Evolutionary conservation across 2,888 invertebrate genomes (phyloP), one percentile per base, ranked within the genome.

Genomic region (Crioceris asparagi): DNA sequence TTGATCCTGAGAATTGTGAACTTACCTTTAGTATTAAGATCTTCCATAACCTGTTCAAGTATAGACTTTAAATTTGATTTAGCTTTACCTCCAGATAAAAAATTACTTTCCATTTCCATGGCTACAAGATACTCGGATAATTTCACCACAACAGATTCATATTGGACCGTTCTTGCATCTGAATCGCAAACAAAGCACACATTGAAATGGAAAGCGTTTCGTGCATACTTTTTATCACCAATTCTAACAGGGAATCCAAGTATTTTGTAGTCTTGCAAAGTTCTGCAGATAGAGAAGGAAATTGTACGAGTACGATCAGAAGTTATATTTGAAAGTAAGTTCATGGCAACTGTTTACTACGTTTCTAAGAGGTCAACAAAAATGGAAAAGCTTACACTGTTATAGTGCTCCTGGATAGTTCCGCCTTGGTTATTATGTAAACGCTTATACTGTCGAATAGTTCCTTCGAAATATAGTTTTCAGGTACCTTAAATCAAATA

Each of bases 191-290:
- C 91, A 59, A 96, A 91, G 63, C 93, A 93, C 18, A 92, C 65
- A 66, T 96, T 96, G 67, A 96, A 96, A 44, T 92, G 82, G 54
- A 90, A 86, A n/a, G 88, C 87, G 66, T 96, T 96, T 36, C 96
- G 71, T 10, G 82, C 81, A 66, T 96, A 96, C 54, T 87, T 83
- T 33, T 83, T 77, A 62, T 84, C 80, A 52, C 87, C 83, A 40
- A 96, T 92, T 46, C 83, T 75, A 26, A 93, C 85, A 0, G 94
- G 94, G 63, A 86, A 93, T 0, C 93, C 93, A 11, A 94, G 73
- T 48, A 94, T 87, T 67, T 93, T 93, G 55, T 83, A 81, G 17
- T 86, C 85, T 35, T 72, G 65, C 7, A 78, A 65, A 39, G 79
- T 79, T 44, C 79, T 80, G 55, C n/a, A n/a, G n/a, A n/a, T n/a